phyloP scores from a whole-genome alignment of 2,113 vertebrate species.

The Megatriorchis doriae region DNA sequence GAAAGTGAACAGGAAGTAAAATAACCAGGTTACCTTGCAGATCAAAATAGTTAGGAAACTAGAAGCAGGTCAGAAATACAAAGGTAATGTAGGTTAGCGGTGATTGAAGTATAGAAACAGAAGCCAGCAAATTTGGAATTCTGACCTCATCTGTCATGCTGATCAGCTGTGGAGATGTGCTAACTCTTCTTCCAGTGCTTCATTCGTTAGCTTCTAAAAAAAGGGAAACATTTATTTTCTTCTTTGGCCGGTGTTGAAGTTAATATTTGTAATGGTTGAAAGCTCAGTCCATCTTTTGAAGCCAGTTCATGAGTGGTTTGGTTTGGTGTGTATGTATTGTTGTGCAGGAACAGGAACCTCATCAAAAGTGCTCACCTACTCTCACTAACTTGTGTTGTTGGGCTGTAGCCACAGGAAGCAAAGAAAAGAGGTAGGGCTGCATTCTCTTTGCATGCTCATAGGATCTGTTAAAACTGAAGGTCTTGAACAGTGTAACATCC shows the following conservation, averaged over 20 bases:
- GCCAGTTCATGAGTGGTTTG: not conserved
- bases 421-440: not conserved
- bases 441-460: accelerated
- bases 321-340: not conserved
- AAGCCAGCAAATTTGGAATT: not conserved
- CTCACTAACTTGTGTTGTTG: not conserved
- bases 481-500: too few species aligned
- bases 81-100: not conserved
- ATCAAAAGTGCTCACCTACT: accelerated
- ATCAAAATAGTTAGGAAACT: not conserved
- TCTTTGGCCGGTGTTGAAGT: not conserved
- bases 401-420: not conserved
- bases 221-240: accelerated
- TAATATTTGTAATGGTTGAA: not conserved
- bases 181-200: not conserved
- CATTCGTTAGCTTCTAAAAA: not conserved
- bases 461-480: not conserved
- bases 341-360: not conserved
- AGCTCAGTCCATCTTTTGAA: not conserved
- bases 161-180: not conserved
- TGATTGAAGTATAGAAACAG: not conserved
- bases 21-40: not conserved
- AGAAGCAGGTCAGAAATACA: not conserved
- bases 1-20: not conserved
- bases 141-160: not conserved